phyloP scores from a whole-genome alignment of 2,888 invertebrate species.

The Balanococcus diminutus region DNA sequence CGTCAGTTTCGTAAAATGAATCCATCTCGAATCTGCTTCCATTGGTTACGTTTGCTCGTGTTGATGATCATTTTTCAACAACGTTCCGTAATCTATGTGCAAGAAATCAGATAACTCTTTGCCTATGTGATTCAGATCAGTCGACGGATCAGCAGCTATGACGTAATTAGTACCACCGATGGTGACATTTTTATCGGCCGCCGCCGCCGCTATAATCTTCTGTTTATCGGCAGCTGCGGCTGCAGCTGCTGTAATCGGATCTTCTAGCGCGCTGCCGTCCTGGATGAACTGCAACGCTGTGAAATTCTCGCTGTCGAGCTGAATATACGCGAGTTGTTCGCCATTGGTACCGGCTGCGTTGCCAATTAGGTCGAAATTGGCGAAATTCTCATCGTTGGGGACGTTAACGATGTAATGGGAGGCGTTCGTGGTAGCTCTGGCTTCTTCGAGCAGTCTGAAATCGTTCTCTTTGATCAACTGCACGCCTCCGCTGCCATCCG shows the following conservation, averaged over 20 bases:
- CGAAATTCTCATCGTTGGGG: slow-evolving; percentile 32
- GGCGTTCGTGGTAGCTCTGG: neutral
- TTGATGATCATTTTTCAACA: slow-evolving; percentile 18
- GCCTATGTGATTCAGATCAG: slow-evolving; percentile 44
- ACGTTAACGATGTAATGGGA: slow-evolving; percentile 41
- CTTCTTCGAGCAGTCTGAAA: neutral
- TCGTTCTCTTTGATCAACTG: slow-evolving; percentile 47
- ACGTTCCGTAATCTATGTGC: slow-evolving; percentile 42
- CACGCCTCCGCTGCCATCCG: slow-evolving; percentile 30
- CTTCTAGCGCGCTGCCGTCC: neutral
- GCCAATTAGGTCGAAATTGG: slow-evolving; percentile 30
- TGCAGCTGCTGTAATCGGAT: neutral
- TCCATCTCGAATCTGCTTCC: neutral
- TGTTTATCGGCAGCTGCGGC: neutral
- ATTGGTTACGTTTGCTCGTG: neutral
- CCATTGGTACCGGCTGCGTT: neutral
- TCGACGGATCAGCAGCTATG: neutral
- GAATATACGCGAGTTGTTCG: slow-evolving; percentile 40
- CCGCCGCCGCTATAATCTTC: neutral
- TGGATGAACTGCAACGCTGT: slow-evolving; percentile 39
- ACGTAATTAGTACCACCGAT: slow-evolving; percentile 9
- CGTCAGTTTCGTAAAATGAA: neutral
- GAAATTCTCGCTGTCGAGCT: slow-evolving; percentile 39
- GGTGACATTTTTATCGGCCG: neutral
- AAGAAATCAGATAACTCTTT: slow-evolving; percentile 51